Conservation (phyloP, 2,113 vertebrate species). For the Tachysurus fulvidraco region DNA sequence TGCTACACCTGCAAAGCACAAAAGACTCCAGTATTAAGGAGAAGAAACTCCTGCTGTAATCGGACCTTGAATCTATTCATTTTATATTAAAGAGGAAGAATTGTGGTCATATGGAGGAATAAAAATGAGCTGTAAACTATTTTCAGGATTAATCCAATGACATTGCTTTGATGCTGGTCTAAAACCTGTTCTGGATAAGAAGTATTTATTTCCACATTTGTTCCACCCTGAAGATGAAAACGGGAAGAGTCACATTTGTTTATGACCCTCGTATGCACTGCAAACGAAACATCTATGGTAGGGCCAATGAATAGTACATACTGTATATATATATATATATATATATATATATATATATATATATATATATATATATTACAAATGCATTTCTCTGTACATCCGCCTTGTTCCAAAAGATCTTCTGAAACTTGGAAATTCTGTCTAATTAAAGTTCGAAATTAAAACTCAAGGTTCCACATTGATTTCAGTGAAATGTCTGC, state of each 20-base stretch:
- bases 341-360: not conserved
- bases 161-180: constrained; percentile 64
- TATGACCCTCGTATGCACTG: constrained; percentile 13
- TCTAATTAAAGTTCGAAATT: constrained; percentile 26
- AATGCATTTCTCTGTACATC: not conserved
- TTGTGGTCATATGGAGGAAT: constrained; percentile 64
- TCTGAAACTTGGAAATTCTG: not conserved
- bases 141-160: constrained; percentile 66
- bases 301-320: not conserved
- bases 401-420: not conserved
- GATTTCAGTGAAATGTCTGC: constrained; percentile 21
- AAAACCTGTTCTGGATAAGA: constrained; percentile 66
- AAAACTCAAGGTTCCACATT: not conserved
- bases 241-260: constrained; percentile 31
- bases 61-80: constrained; percentile 48
- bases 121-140: constrained; percentile 69
- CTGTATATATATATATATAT: not conserved
- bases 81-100: constrained; percentile 61
- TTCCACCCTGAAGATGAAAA: constrained; percentile 61
- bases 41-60: constrained; percentile 56
- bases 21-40: not conserved
- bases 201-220: constrained; percentile 63
- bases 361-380: not conserved
- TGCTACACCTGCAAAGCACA: constrained; percentile 14
- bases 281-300: constrained; percentile 24